Evolutionary conservation across 2,113 vertebrate species (phyloP), one percentile per base, ranked within the genome.

Genomic region (Arothron firmamentum): DNA sequence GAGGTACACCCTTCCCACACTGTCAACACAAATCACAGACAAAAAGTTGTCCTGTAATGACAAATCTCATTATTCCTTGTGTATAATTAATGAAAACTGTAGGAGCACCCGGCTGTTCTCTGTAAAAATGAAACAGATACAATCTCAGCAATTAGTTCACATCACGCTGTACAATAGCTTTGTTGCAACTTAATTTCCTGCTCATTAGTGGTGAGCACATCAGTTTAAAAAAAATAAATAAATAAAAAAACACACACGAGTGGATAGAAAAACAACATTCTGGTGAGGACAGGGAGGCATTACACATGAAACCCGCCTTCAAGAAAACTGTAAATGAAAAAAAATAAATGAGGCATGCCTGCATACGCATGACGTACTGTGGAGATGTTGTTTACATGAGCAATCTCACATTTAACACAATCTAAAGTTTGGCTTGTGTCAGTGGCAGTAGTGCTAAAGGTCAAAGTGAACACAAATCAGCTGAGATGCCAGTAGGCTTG

Each of bases 1-100:
- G 34, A 38, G 34, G 34, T 38, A 4, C 34, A 38, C 11, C 10
- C 11, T 38, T 38, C 5, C 13, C 45, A 47, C 45, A 47, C 5
- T 7, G 15, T 17, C 45, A 47, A 23, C 14, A 51, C 34, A 11
- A 51, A 7, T 53, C 25, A n/a, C 63, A 53, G 77, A 65, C 47
- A 66, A 72, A 67, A 77, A 84, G 82, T 85, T 83, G 72, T 49
- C 67, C 83, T 89, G 86, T 89, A 92, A 90, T 88, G 77, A 74
- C 84, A 84, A 86, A 89, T 90, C 85, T 82, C 91, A 93, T 93
- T 90, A 90, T 66, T 79, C 79, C 20, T 89, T 91, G 87, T 90
- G 82, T 80, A 84, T 91, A 87, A 92, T 92, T 91, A 92, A 92
- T 92, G 83, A 87, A 92, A 90, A 91, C 90, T 82, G 91, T 79